Evolutionary conservation across 2,888 invertebrate species (phyloP).

Genomic region (Tolmerus cingulatus): DNA sequence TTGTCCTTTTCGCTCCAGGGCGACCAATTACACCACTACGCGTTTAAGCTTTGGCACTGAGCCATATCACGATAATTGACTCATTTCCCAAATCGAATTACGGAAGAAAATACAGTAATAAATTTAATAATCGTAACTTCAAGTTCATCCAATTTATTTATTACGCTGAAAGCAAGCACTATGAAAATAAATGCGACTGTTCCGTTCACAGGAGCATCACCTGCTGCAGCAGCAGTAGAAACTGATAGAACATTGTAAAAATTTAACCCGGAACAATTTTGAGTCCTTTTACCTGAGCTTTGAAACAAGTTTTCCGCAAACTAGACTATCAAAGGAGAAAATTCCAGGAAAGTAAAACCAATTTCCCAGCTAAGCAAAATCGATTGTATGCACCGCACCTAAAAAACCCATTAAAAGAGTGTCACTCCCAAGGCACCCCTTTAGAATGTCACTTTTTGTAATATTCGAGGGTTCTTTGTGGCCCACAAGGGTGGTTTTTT

Average conservation of each 20-base stretch:
- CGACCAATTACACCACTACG: not conserved
- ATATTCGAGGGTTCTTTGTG: not conserved
- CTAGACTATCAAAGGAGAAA: not conserved
- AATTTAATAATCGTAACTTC: not conserved
- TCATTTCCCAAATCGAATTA: not conserved
- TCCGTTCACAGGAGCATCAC: not conserved
- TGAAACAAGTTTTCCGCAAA: not conserved
- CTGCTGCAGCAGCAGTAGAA: not conserved
- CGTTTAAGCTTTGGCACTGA: not conserved
- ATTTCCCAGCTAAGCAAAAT: not conserved
- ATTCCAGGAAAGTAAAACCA: not conserved
- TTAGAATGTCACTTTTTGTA: not conserved
- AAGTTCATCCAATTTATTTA: not conserved
- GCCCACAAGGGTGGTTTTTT: not conserved
- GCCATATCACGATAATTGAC: not conserved
- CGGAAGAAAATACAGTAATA: not conserved
- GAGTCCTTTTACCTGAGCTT: not conserved
- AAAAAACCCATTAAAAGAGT: constrained; percentile 53
- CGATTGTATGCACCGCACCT: not conserved
- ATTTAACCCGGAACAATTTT: not conserved
- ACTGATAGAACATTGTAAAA: not conserved
- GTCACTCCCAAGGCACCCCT: constrained; percentile 54
- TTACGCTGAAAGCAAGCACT: not conserved
- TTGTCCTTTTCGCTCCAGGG: not conserved
- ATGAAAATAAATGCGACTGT: not conserved